Evolutionary conservation across 2,888 invertebrate species (phyloP), one percentile per base, ranked within the genome.

Genomic region (Meloe dianella): DNA sequence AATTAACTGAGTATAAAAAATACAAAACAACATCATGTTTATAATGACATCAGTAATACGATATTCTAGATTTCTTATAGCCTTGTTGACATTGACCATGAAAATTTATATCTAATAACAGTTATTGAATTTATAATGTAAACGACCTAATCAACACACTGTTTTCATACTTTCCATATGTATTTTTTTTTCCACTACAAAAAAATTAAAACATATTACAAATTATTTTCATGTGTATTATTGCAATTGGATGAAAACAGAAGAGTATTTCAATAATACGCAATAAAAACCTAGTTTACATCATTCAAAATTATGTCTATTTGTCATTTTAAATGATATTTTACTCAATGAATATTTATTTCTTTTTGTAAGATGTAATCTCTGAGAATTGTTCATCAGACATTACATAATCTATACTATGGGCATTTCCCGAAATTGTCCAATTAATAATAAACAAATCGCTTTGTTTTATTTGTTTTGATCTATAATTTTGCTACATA

Each of bases 51-150:
- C 41, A 17, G 41, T 22, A 24, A 22, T 51, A 51, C 10, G 22
- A 22, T 51, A 20, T 2, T 51, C 9, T n/a, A 41, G 4, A 22
- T 22, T 51, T 24, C 5, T 51, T 9, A 51, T 12, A 22, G 22
- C 9, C 51, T 51, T 9, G 51, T 51, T 51, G 51, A 51, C 51
- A 51, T 51, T 51, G 51, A 12, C 51, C 51, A 51, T 51, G 51
- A 51, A 51, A 51, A 22, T 22, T 20, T 20, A 20, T n/a, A n/a
- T n/a, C n/a, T n/a, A n/a, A n/a, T 51, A 51, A 51, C 10, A 51
- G 10, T n/a, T 17, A 41, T 17, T 17, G 22, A 51, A 20, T 22
- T 22, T 22, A 22, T 22, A 51, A 51, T 22, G 47, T 51, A 51
- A 51, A 51, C 22, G 47, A 51, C 47, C 47, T 51, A 1, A 22